These are phyloP conservation scores for Dynastes maya DNA, from an alignment of 2,888 invertebrate species.

Conservation along the genomic window DNA sequence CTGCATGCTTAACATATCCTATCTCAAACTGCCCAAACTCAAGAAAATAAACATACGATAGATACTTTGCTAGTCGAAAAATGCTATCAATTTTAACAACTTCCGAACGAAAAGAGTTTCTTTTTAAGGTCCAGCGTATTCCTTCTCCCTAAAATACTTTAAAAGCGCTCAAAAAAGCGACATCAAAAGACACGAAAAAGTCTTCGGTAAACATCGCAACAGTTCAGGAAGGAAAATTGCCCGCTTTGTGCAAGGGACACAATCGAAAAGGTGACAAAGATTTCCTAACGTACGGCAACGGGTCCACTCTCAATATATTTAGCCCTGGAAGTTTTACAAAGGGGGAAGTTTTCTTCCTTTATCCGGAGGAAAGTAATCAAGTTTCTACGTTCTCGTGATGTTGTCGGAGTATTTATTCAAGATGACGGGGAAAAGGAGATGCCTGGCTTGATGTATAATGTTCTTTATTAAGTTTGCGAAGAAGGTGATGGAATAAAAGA, in stretches of 20 bases:
- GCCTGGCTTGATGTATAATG: background rate
- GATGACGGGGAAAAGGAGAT: too few species aligned
- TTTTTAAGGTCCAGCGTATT: background rate
- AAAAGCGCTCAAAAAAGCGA: background rate
- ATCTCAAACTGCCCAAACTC: too few species aligned
- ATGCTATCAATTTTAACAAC: too few species aligned
- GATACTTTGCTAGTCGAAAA: too few species aligned
- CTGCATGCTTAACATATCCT: too few species aligned
- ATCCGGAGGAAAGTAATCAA: conserved; percentile 10
- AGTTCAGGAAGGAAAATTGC: background rate
- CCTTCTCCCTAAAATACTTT: background rate
- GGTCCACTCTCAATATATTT: conserved; percentile 1
- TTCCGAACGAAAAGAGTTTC: background rate
- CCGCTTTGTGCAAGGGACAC: background rate
- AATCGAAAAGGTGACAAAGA: conserved; percentile 14
- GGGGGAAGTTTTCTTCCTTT: too few species aligned
- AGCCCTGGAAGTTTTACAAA: background rate
- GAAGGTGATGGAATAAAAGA: too few species aligned
- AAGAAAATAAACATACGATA: too few species aligned
- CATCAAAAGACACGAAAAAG: background rate
- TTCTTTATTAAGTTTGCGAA: background rate
- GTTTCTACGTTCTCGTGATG: background rate
- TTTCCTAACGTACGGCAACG: background rate
- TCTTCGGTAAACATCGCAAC: background rate
- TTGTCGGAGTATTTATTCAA: background rate